Percentiles rank a stretch among this genome's conserved stretches.
phyloP scores from a whole-genome alignment of 2,888 invertebrate species.

The Calliphora vomitoria region DNA sequence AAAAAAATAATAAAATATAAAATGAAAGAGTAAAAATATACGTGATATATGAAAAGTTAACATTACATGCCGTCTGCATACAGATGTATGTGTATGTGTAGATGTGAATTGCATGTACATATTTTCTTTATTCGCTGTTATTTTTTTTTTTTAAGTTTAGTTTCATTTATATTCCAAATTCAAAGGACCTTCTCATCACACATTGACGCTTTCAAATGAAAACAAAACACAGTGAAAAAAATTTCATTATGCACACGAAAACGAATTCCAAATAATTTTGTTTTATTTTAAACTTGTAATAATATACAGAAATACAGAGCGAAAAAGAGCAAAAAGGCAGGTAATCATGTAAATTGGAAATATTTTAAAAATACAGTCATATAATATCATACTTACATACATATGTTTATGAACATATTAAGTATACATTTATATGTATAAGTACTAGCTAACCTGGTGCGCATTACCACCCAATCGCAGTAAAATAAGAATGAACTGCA shows the following conservation, averaged over 20 bases:
- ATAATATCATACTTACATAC: background rate
- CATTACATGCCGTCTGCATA: background rate
- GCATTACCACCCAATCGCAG: too few species aligned
- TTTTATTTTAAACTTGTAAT: constrained; percentile 1
- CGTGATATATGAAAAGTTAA: constrained; percentile 14
- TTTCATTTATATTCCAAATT: constrained; percentile 1
- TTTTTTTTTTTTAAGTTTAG: background rate
- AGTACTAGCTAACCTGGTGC: background rate
- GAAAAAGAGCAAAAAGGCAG: too few species aligned
- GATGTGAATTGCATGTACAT: too few species aligned
- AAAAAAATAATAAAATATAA: background rate
- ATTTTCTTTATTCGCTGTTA: background rate
- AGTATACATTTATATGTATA: too few species aligned
- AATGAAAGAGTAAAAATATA: constrained; percentile 17
- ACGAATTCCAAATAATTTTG: background rate
- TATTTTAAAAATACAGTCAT: constrained; percentile 3
- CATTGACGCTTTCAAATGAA: constrained; percentile 11
- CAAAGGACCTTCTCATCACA: constrained; percentile 1
- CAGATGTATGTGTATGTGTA: background rate
- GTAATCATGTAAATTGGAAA: constrained; percentile 32
- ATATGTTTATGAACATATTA: too few species aligned
- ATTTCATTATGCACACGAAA: constrained; percentile 13
- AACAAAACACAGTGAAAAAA: constrained; percentile 10
- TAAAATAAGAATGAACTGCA: too few species aligned
- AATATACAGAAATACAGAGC: too few species aligned